Percentiles rank a stretch among this genome's conserved stretches.
Evolutionary conservation across 2,888 invertebrate genomes (phyloP).

Genomic region (Drosophila limbata): DNA sequence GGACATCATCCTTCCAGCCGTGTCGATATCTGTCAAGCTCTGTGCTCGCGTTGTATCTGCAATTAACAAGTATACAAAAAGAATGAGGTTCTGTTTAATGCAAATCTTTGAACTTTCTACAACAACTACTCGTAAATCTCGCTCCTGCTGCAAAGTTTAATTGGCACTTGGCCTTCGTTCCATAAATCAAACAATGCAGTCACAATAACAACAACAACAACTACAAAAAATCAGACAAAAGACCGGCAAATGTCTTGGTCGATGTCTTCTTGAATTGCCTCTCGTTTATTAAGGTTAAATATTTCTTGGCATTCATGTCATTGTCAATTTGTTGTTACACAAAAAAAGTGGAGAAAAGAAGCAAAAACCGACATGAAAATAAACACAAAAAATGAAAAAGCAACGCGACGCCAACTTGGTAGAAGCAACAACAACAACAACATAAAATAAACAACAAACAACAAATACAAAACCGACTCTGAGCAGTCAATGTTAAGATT

Average conservation of each 20-base stretch:
- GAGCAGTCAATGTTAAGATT: conserved; percentile 46
- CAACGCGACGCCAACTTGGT: conserved; percentile 31
- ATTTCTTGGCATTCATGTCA: conserved; percentile 81
- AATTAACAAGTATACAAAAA: conserved; percentile 18
- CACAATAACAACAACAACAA: conserved; percentile 15
- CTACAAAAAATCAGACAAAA: conserved; percentile 48
- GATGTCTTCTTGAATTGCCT: conserved; percentile 38
- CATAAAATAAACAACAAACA: conserved; percentile 4
- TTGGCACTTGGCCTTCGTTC: conserved; percentile 78
- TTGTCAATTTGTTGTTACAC: conserved; percentile 80
- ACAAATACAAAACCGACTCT: conserved; percentile 4
- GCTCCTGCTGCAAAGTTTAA: conserved; percentile 64
- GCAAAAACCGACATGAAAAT: conserved; percentile 11
- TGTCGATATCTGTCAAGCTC: conserved; percentile 49
- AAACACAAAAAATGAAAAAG: conserved; percentile 26
- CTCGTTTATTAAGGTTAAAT: conserved; percentile 80
- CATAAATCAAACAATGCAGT: conserved; percentile 74
- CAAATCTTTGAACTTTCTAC: conserved; percentile 33
- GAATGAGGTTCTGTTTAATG: conserved; percentile 21
- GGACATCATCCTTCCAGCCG: conserved; percentile 72
- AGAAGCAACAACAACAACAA: conserved; percentile 17
- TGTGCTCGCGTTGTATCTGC: conserved; percentile 67
- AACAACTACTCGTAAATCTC: conserved; percentile 19
- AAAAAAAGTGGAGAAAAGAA: conserved; percentile 38
- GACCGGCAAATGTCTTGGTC: conserved; percentile 57